Conservation (phyloP, 2,113 vertebrate species). For the Uropsilus gracilis region DNA sequence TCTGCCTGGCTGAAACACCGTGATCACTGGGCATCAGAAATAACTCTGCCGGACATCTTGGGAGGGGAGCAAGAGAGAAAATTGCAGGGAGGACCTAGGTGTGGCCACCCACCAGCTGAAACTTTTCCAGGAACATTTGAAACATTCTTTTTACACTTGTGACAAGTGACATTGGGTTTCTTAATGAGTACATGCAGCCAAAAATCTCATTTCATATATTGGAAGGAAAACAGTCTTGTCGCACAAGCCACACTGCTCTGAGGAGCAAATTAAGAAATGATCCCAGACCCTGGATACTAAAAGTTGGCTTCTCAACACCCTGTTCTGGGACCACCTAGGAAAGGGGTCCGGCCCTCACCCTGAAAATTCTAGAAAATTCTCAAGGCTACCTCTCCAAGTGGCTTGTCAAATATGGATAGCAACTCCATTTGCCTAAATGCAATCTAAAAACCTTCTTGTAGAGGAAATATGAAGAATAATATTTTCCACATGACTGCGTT, state of each 20-base stretch:
- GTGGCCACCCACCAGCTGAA: neutral
- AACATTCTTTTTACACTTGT: constrained; percentile 50
- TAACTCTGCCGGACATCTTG: neutral
- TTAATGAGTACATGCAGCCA: constrained; percentile 59
- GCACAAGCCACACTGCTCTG: neutral
- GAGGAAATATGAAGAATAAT: constrained; percentile 9
- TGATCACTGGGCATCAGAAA: neutral
- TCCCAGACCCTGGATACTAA: neutral
- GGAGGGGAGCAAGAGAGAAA: neutral
- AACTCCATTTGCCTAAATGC: neutral
- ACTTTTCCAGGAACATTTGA: constrained; percentile 55
- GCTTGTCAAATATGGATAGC: neutral
- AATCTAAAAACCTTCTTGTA: neutral
- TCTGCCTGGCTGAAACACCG: neutral
- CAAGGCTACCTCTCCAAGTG: neutral
- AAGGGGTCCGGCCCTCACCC: neutral
- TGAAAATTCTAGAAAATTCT: neutral
- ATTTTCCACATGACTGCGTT: constrained; percentile 27
- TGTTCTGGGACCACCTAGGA: constrained; percentile 9
- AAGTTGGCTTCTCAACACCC: neutral
- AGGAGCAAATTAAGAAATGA: neutral
- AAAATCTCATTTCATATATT: neutral
- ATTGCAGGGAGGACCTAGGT: neutral
- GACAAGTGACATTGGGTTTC: constrained; percentile 52
- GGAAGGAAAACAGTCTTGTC: neutral